These are phyloP conservation scores for Odontophorus gujanensis DNA, from an alignment of 2,113 vertebrate species.

Conservation along the genomic window DNA sequence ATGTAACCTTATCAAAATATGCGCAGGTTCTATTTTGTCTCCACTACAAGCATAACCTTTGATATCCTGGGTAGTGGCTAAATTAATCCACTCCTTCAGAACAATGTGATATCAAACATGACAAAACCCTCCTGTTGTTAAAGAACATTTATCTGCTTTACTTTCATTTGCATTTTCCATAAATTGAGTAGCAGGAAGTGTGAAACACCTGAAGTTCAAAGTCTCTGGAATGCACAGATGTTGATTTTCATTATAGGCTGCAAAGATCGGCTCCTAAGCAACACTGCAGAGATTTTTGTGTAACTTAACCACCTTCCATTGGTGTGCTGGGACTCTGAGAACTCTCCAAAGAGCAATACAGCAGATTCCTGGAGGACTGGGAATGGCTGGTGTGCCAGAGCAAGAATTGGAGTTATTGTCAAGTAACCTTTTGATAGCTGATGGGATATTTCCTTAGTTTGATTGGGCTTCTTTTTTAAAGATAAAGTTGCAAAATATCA, in stretches of 20 bases:
- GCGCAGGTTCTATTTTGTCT: constrained; percentile 36
- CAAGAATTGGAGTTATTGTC: constrained; percentile 41
- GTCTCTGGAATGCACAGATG: constrained; percentile 61
- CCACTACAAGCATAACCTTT: constrained; percentile 58
- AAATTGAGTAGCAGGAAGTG: constrained; percentile 74
- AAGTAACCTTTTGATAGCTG: constrained; percentile 69
- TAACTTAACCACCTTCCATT: constrained; percentile 51
- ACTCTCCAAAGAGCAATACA: constrained; percentile 48
- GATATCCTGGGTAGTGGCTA: constrained; percentile 58
- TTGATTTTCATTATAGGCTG: constrained; percentile 36
- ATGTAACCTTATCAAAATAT: constrained; percentile 52
- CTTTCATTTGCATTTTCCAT: constrained; percentile 73
- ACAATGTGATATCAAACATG: constrained; percentile 35
- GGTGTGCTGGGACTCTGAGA: constrained; percentile 5
- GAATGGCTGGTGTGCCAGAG: background rate
- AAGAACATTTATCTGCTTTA: constrained; percentile 68
- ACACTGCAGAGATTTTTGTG: constrained; percentile 53
- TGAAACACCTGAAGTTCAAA: constrained; percentile 76
- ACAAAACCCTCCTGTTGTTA: constrained; percentile 65
- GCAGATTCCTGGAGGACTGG: constrained; percentile 15
- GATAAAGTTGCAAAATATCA: background rate
- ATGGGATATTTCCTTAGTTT: constrained; percentile 9
- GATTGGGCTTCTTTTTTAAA: background rate
- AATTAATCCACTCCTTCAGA: constrained; percentile 62
- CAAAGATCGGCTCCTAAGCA: constrained; percentile 44